Conservation (phyloP, 2,888 invertebrate species). For the Pterobdella sp. region DNA sequence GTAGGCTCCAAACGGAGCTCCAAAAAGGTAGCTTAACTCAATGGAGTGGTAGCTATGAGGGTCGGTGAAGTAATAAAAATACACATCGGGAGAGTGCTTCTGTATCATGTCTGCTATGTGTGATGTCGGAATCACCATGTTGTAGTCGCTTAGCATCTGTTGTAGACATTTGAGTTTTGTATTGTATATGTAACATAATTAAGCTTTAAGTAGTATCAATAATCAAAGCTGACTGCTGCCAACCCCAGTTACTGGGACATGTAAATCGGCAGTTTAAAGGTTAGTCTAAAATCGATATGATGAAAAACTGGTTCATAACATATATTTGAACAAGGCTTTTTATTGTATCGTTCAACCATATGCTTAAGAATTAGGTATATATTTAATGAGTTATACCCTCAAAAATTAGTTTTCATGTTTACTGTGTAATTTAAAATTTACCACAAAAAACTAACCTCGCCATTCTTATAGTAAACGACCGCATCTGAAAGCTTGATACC, state of each 20-base stretch:
- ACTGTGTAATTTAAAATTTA: not conserved
- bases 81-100: constrained; percentile 30
- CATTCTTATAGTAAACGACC: not conserved
- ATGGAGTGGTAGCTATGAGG: constrained; percentile 36
- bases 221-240: too few relatives aligned
- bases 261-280: not conserved
- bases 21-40: constrained; percentile 39
- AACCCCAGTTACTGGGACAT: too few relatives aligned
- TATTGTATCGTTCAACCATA: too few relatives aligned
- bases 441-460: not conserved
- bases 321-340: too few relatives aligned
- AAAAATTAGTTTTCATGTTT: too few relatives aligned
- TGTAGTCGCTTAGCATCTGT: constrained; percentile 37
- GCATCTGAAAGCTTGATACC: not conserved
- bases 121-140: constrained; percentile 37
- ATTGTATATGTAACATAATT: too few relatives aligned
- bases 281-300: not conserved
- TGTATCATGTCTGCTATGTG: constrained; percentile 33
- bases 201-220: too few relatives aligned
- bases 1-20: constrained; percentile 37
- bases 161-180: not conserved
- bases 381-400: too few relatives aligned
- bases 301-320: not conserved
- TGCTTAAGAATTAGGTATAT: too few relatives aligned
- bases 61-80: constrained; percentile 36